A percentile compares a stretch with the other conserved stretches of the same genome.
Evolutionary conservation across 2,888 invertebrate species (phyloP).

Genomic region (Byasa hedistus): DNA sequence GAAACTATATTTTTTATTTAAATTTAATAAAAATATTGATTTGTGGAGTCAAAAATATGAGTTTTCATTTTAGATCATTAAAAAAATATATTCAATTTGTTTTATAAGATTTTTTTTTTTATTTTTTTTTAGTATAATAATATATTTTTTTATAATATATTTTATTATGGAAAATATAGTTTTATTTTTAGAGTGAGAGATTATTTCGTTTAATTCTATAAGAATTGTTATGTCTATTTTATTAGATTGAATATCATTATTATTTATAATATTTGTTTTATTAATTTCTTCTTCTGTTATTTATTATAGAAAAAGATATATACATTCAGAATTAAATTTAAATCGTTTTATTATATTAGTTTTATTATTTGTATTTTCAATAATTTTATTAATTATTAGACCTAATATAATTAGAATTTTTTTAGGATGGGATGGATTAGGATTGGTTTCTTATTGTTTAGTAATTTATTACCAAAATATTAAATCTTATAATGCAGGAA

Average conservation of each 20-base stretch:
- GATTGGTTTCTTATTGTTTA: constrained; percentile 85
- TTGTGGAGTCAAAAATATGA: too few relatives aligned
- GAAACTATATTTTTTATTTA: too few relatives aligned
- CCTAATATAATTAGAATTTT: constrained; percentile 85
- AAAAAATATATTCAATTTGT: too few relatives aligned
- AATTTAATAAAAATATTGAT: too few relatives aligned
- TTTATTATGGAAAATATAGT: too few relatives aligned
- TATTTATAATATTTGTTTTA: constrained; percentile 83
- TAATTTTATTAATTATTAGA: constrained; percentile 81
- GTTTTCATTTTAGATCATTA: too few relatives aligned
- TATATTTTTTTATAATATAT: too few relatives aligned
- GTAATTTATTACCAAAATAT: constrained; percentile 86
- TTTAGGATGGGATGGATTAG: constrained; percentile 87
- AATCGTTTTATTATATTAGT: constrained; percentile 83
- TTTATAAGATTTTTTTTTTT: too few relatives aligned
- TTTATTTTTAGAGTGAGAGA: constrained; percentile 65
- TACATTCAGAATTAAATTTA: constrained; percentile 77
- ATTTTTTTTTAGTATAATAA: too few relatives aligned
- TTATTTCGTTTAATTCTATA: constrained; percentile 60
- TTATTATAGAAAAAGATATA: constrained; percentile 83
- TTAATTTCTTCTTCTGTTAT: constrained; percentile 84
- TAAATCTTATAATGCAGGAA: constrained; percentile 84
- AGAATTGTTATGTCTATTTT: constrained; percentile 11
- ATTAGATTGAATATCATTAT: constrained; percentile 61
- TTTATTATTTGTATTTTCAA: constrained; percentile 34